These are phyloP conservation scores for Halcyon senegalensis DNA, from an alignment of 2,113 vertebrate species.

Conservation along the genomic window DNA sequence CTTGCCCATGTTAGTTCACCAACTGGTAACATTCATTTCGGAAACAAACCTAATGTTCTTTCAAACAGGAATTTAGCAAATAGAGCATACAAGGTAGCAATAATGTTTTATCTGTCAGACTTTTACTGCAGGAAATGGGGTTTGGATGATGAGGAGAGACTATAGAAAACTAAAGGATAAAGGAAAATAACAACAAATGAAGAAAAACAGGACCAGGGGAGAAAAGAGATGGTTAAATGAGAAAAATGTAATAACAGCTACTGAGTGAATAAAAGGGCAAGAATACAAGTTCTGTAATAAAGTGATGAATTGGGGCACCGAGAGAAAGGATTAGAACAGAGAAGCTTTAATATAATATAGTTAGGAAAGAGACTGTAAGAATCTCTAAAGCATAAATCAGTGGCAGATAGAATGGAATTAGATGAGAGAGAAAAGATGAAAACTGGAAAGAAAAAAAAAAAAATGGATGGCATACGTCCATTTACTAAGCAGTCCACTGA, in stretches of 20 bases:
- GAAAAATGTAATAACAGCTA: neutral
- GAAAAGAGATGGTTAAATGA: neutral
- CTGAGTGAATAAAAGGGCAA: constrained; percentile 9
- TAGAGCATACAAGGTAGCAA: neutral
- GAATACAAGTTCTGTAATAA: constrained; percentile 42
- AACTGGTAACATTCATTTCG: neutral
- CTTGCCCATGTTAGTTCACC: neutral
- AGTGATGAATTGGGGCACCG: constrained; percentile 41
- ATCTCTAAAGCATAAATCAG: constrained; percentile 4
- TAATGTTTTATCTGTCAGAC: neutral
- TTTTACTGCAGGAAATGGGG: neutral
- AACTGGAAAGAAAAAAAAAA: neutral
- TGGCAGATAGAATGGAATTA: neutral
- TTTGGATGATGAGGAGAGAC: neutral
- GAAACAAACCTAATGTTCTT: neutral
- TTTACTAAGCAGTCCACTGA: neutral
- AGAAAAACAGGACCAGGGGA: neutral
- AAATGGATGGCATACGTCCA: neutral
- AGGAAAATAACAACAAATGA: neutral
- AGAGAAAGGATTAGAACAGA: constrained; percentile 47
- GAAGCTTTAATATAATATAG: constrained; percentile 38
- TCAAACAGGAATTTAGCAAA: neutral
- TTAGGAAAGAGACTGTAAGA: constrained; percentile 6
- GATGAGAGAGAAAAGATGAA: neutral
- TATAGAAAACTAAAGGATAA: neutral